A percentile compares a stretch with the other conserved stretches of the same genome.
phyloP scores from a whole-genome alignment of 2,113 vertebrate genomes.

The Anser brachyrhynchus region DNA sequence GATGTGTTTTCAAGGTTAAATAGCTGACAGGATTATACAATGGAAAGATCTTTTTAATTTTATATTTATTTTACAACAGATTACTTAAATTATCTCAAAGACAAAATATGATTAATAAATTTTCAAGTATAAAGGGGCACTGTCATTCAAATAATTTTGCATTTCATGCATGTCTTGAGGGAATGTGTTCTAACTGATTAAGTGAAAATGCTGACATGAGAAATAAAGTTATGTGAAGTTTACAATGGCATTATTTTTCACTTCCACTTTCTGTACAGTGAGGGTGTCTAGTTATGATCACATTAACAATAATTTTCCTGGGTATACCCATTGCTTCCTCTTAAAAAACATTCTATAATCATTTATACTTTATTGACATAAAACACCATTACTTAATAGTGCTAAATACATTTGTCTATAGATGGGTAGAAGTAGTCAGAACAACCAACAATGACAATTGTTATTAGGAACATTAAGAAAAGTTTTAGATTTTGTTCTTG shows the following conservation, averaged over 20 bases:
- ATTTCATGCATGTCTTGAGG: background rate
- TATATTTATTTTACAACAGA: background rate
- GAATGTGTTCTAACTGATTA: background rate
- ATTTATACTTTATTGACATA: background rate
- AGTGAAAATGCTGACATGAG: background rate
- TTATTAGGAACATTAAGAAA: background rate
- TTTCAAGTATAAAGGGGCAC: background rate
- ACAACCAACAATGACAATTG: background rate
- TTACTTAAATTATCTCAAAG: background rate
- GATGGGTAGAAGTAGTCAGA: background rate
- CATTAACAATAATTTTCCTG: background rate
- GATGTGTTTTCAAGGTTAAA: background rate
- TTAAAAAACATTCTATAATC: background rate
- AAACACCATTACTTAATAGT: background rate
- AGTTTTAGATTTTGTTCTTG: background rate
- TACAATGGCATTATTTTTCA: background rate
- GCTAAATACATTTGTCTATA: background rate
- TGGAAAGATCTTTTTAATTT: background rate
- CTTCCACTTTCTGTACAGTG: background rate
- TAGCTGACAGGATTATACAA: background rate
- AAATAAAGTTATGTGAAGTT: background rate
- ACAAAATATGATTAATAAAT: background rate
- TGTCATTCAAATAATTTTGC: background rate
- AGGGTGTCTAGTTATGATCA: background rate
- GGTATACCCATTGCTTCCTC: rapidly evolving